These are phyloP conservation scores for Vulpes vulpes DNA, from an alignment of 2,113 vertebrate genomes.

Conservation along the genomic window DNA sequence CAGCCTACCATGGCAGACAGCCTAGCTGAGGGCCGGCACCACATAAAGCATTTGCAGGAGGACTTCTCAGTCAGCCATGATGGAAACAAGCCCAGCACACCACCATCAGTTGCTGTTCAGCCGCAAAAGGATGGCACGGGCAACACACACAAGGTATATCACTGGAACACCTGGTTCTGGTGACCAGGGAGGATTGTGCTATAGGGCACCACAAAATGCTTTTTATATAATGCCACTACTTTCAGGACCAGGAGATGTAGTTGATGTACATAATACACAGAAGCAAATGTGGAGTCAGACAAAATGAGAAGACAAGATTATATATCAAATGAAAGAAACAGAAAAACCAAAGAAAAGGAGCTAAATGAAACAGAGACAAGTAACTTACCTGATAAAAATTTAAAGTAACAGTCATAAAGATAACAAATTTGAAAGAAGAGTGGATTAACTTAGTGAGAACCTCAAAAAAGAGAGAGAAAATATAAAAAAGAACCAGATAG, in stretches of 20 bases:
- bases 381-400: neutral
- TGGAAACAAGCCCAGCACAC: neutral
- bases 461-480: neutral
- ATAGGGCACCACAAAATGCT: neutral
- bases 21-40: neutral
- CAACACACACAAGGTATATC: neutral
- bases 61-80: neutral
- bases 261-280: neutral
- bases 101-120: neutral
- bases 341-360: neutral
- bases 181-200: neutral
- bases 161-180: neutral
- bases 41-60: neutral
- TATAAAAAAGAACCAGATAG: neutral
- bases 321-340: neutral
- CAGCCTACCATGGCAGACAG: neutral
- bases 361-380: neutral
- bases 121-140: neutral
- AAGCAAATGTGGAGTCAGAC: neutral
- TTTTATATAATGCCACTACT: neutral
- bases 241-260: neutral
- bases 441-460: neutral
- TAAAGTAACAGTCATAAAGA: neutral
- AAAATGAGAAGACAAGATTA: neutral
- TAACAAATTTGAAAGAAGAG: neutral